Base-by-base conservation (phyloP, 2,888 invertebrate species). In the Digitonthophagus gazella region DNA sequence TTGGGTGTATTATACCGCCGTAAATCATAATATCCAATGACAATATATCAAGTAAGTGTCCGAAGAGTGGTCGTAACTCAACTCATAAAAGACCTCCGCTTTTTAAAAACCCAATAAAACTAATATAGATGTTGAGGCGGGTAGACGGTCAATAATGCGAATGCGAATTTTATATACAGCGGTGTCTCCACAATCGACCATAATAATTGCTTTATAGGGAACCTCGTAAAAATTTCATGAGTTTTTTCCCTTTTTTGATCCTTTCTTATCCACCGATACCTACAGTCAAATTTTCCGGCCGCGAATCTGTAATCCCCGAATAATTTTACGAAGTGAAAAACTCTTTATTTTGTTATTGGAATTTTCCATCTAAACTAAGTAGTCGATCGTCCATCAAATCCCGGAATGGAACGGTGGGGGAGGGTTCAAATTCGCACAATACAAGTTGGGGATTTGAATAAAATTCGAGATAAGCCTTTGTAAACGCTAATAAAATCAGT, bases 381-480 rank as follows among this genome's bases (percentile, higher is more conserved):
- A n/a, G n/a, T 44, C 11, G 28, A 44, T 44, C 28, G 28, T 44
- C 11, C 28, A 11, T 44, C 28, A 44, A 44, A 44, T 44, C 11
- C 28, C 11, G 28, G 28, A 44, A 44, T 8, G 6, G 28, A 44
- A 44, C 6, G 28, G 6, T 44, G 6, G 61, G 18, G n/a, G n/a
- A n/a, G n/a, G n/a, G n/a, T n/a, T n/a, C n/a, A 61, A 61, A 61
- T 4, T 61, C 61, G 61, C 18, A 61, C 61, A 61, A 61, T 61
- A 19, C 61, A 61, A 18, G 61, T 61, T 20, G 61, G 19, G 61
- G 61, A 18, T n/a, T 20, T 19, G 61, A 61, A 61, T 61, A 61
- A 61, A 61, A 61, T 61, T 61, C 61, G 19, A 61, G 61, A 61
- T 61, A 61, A 61, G 61, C 61, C 61, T 61, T 61, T 61, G 61